These are phyloP conservation scores for Lasaia peninsularis DNA, from an alignment of 1,140 invertebrate genomes.

Conservation along the genomic window DNA sequence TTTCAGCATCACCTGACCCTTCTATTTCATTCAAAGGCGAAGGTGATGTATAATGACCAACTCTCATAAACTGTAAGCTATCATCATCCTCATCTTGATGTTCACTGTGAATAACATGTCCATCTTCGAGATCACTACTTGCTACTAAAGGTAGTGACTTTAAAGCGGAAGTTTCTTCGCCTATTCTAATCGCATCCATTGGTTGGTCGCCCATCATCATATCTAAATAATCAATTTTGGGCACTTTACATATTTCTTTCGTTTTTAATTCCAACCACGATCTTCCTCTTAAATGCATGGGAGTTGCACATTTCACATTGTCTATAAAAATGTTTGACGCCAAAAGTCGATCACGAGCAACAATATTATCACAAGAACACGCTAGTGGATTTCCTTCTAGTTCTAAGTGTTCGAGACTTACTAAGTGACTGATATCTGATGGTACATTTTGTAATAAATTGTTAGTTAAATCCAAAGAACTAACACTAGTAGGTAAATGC, in stretches of 20 bases:
- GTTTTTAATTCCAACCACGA: conserved; percentile 78
- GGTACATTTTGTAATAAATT: conserved; percentile 79
- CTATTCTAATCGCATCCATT: conserved; percentile 54
- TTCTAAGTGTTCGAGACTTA: conserved; percentile 76
- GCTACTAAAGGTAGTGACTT: conserved; percentile 62
- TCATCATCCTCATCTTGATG: conserved; percentile 62
- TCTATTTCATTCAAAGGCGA: conserved; percentile 46
- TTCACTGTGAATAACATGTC: conserved; percentile 52
- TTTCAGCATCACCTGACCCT: conserved; percentile 60
- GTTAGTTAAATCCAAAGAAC: conserved; percentile 80
- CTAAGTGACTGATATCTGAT: conserved; percentile 73
- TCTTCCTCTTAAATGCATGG: conserved; percentile 68
- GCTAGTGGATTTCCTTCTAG: conserved; percentile 79
- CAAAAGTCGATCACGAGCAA: conserved; percentile 75
- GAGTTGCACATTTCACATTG: conserved; percentile 75
- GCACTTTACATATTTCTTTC: conserved; percentile 73
- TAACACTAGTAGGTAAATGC: conserved; percentile 78
- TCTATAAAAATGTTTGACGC: conserved; percentile 75
- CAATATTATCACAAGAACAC: conserved; percentile 79
- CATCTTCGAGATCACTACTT: conserved; percentile 59
- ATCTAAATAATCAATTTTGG: conserved; percentile 62
- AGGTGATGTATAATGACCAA: conserved; percentile 39
- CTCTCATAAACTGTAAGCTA: conserved; percentile 56
- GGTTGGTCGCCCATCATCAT: conserved; percentile 81
- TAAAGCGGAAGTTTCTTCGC: conserved; percentile 54